These are phyloP conservation scores for Corvus moneduloides DNA, from an alignment of 2,113 vertebrate species.

Conservation along the genomic window DNA sequence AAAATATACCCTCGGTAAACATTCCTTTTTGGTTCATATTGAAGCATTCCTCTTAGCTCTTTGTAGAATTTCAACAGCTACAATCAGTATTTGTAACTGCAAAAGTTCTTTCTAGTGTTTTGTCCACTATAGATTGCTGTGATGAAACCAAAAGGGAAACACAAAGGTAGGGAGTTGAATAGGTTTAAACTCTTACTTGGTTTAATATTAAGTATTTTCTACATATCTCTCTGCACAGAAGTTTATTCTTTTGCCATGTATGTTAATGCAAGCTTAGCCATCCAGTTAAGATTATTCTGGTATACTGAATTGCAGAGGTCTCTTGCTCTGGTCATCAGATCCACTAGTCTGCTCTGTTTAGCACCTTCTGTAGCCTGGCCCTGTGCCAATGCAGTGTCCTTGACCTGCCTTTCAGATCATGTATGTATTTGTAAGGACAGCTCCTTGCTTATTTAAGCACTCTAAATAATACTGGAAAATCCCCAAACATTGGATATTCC, in stretches of 20 bases:
- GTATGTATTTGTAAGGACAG: background rate
- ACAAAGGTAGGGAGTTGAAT: background rate
- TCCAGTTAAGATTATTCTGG: background rate
- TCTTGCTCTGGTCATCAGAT: background rate
- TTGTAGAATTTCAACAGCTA: background rate
- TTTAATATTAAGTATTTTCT: background rate
- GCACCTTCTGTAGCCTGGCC: conserved; percentile 47
- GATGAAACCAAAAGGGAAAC: background rate
- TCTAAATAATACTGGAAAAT: background rate
- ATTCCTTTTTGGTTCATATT: background rate
- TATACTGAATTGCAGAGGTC: background rate
- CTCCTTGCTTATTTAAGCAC: background rate
- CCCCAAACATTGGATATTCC: background rate
- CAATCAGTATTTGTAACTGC: background rate
- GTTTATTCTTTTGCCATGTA: background rate
- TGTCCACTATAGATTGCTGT: background rate
- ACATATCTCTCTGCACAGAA: background rate
- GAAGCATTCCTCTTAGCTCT: background rate
- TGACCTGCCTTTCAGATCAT: conserved; percentile 33
- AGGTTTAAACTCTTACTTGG: background rate
- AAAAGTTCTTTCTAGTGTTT: background rate
- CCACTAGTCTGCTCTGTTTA: conserved; percentile 7
- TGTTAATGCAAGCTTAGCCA: background rate
- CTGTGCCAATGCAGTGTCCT: background rate
- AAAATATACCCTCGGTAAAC: background rate